Evolutionary conservation across 2,797 vertebrate species (phyloP).

Genomic region (Megalops cyprinoides): DNA sequence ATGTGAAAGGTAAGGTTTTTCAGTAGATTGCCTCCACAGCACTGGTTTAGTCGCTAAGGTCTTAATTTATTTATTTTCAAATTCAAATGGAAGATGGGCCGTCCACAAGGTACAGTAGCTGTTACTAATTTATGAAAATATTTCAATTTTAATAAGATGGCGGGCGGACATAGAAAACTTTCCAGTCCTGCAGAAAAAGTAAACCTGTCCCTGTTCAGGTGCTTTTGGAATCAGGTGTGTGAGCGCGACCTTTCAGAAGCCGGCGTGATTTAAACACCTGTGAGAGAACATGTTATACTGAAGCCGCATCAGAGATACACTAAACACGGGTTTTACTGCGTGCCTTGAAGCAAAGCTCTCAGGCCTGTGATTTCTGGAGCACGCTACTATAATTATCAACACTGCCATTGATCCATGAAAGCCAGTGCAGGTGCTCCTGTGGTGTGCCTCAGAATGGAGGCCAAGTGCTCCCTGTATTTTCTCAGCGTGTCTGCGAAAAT

Average conservation of each 20-base stretch:
- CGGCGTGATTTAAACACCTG: slow-evolving; percentile 40
- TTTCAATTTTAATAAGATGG: no score
- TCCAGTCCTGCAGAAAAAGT: no score
- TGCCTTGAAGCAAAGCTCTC: slow-evolving; percentile 44
- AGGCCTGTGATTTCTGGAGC: slow-evolving; percentile 54
- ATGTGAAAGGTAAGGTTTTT: no score
- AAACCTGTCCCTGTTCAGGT: not conserved
- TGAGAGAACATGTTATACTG: slow-evolving; percentile 47
- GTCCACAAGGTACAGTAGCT: not conserved
- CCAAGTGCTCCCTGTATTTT: not conserved
- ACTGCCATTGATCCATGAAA: slow-evolving; percentile 37
- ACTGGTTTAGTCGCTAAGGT: not conserved
- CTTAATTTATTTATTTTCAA: not conserved
- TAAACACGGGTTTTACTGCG: slow-evolving; percentile 41
- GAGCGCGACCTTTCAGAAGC: slow-evolving; percentile 31
- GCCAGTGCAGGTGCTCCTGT: slow-evolving; percentile 25
- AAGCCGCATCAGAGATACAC: slow-evolving; percentile 26
- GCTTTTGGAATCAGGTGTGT: slow-evolving; percentile 10
- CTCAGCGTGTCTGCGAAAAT: not conserved
- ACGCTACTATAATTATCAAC: slow-evolving; percentile 29
- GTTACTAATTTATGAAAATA: not conserved
- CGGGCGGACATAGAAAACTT: no score
- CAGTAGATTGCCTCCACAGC: no score
- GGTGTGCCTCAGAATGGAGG: not conserved
- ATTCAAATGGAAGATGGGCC: not conserved